Evolutionary conservation across 2,888 invertebrate species (phyloP), one percentile per base, ranked within the genome.

Genomic region (Yponomeuta plumbellus): DNA sequence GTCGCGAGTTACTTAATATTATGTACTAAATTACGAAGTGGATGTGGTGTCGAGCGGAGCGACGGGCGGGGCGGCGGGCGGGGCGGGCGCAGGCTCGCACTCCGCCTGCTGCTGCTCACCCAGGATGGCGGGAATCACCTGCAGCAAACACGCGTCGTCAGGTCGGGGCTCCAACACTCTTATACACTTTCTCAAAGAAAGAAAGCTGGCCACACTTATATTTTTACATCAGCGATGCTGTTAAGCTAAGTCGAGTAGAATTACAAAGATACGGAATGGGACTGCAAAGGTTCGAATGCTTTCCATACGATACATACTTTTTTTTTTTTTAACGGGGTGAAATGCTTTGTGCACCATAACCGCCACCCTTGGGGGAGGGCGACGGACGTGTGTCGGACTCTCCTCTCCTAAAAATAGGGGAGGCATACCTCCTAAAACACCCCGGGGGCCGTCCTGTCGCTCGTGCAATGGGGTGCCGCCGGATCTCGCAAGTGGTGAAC

Each of bases 51-150:
- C 34, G 8, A 34, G 34, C 34, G 6, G 34, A 34, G 34, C 71
- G 67, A 83, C 81, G 34, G 10, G 77, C 70, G 39, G 84, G 83
- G 69, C 75, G 77, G 10, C 82, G 79, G 11, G 75, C 69, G 11
- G 80, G 81, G 1, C 72, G 74, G 22, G 67, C 72, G 26, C 72
- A 23, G 5, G 67, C 26, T 61, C 39, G 26, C 66, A 64, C 66
- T 26, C 69, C 68, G 62, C 63, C 26, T 66, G 65, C 67, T 56
- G 2, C 72, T 34, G 71, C 64, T 80, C 83, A 10, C 83, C 84
- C 66, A 85, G 75, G 66, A 85, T 78, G 0, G 80, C 72, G 20
- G 83, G 85, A 26, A 85, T 84, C 66, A 85, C 80, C 82, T 82
- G 72, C 13, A 67, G 63, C 63, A 63, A 20, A n/a, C 57, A 13